phyloP scores from a whole-genome alignment of 2,113 vertebrate species.

The Echinops telfairi region DNA sequence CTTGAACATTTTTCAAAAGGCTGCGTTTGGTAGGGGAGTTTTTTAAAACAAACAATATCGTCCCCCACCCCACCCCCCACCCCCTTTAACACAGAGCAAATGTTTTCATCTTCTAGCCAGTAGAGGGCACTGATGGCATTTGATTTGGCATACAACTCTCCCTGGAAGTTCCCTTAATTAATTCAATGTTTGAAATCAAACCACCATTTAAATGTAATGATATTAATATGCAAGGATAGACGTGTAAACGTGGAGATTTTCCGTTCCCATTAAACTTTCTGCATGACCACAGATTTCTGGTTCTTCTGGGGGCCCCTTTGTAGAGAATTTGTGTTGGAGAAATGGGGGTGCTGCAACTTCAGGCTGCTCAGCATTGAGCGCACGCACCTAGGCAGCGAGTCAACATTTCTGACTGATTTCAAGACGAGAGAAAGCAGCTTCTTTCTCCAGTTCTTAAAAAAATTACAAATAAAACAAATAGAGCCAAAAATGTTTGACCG shows the following conservation, averaged over 20 bases:
- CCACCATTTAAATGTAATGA: conserved; percentile 80
- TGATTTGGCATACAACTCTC: conserved; percentile 65
- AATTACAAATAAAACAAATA: neutral
- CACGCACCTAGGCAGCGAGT: conserved; percentile 67
- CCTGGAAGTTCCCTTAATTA: conserved; percentile 76
- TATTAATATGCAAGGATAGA: conserved; percentile 82
- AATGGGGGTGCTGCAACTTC: conserved; percentile 71
- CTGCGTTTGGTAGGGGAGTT: conserved; percentile 27
- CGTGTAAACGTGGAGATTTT: conserved; percentile 84
- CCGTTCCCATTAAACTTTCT: conserved; percentile 83
- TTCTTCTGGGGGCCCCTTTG: conserved; percentile 76
- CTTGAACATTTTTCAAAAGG: conserved; percentile 38
- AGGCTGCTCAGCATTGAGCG: conserved; percentile 75
- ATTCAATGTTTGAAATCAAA: conserved; percentile 83
- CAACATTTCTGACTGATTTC: conserved; percentile 72
- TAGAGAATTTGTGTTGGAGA: conserved; percentile 72
- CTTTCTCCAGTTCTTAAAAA: conserved; percentile 47
- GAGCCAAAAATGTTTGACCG: neutral
- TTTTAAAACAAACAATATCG: neutral
- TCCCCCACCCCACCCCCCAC: too few relatives aligned
- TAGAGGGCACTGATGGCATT: conserved; percentile 88
- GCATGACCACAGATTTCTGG: conserved; percentile 79
- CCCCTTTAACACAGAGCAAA: neutral
- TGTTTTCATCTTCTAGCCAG: conserved; percentile 52
- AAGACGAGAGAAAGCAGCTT: conserved; percentile 13